phyloP scores from a whole-genome alignment of 2,797 vertebrate genomes.

The Apogon hyalosoma region DNA sequence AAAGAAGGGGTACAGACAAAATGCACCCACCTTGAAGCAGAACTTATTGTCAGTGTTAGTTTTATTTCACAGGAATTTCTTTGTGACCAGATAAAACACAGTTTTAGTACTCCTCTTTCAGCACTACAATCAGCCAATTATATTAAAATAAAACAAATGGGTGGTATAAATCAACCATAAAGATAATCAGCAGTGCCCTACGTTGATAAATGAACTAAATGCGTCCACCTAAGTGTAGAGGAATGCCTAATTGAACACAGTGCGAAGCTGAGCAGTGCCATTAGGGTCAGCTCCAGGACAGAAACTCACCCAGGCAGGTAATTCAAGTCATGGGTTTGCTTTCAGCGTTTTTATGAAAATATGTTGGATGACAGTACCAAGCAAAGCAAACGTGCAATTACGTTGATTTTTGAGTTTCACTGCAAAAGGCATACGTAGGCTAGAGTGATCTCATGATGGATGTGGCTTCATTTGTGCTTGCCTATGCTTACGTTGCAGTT shows the following conservation, averaged over 20 bases:
- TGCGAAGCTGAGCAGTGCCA: constrained; percentile 55
- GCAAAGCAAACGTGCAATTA: constrained; percentile 37
- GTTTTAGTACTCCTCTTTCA: too few relatives aligned
- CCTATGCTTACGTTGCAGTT: constrained; percentile 17
- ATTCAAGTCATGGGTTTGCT: constrained; percentile 63
- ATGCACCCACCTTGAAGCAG: background rate
- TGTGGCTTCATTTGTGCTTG: constrained; percentile 1
- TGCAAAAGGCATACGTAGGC: constrained; percentile 28
- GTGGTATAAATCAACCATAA: too few relatives aligned
- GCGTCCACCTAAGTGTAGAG: constrained; percentile 56
- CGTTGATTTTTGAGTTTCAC: constrained; percentile 39
- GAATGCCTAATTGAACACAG: constrained; percentile 74
- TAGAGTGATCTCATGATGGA: background rate
- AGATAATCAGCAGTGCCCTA: too few relatives aligned
- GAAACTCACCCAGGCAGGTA: constrained; percentile 62
- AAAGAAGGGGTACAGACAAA: background rate
- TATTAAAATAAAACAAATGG: too few relatives aligned
- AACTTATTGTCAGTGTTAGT: background rate
- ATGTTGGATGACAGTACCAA: constrained; percentile 71
- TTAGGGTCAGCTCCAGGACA: constrained; percentile 50
- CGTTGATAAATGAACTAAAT: background rate
- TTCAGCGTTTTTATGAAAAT: constrained; percentile 68
- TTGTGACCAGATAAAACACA: too few relatives aligned
- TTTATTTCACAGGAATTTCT: too few relatives aligned
- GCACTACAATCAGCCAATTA: too few relatives aligned